phyloP scores from a whole-genome alignment of 2,888 invertebrate species.

The Thecocarcelia acutangulata region DNA sequence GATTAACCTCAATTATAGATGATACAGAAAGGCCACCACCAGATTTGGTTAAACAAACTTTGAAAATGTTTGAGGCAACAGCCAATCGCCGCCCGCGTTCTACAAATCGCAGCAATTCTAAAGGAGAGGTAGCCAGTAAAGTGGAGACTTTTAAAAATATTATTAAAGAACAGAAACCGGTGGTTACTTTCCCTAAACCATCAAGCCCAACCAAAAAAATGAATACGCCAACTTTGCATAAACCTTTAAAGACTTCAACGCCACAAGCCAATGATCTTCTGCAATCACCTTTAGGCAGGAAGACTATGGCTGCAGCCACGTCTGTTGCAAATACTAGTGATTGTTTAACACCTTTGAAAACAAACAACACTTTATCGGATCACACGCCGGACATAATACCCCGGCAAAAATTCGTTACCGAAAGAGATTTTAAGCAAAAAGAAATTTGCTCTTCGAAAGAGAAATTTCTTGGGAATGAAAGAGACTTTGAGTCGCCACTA shows the following conservation, averaged over 20 bases:
- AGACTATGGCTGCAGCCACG: conserved; percentile 61
- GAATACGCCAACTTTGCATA: conserved; percentile 44
- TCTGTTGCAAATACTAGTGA: conserved; percentile 20
- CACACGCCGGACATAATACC: conserved; percentile 65
- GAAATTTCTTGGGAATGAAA: conserved; percentile 54
- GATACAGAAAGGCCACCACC: conserved; percentile 92
- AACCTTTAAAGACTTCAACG: conserved; percentile 63
- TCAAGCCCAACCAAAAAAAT: conserved; percentile 75
- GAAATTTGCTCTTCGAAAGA: conserved; percentile 54
- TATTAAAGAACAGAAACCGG: conserved; percentile 84
- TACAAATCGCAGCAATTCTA: conserved; percentile 79
- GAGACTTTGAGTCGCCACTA: conserved; percentile 33
- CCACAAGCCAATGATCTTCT: conserved; percentile 68
- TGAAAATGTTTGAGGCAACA: conserved; percentile 90
- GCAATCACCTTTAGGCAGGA: conserved; percentile 71
- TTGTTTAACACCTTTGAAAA: conserved; percentile 38
- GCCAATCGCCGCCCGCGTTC: conserved; percentile 83
- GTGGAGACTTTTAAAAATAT: conserved; percentile 85
- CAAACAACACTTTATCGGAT: conserved; percentile 51
- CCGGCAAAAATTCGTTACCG: conserved; percentile 58
- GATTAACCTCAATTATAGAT: conserved; percentile 85
- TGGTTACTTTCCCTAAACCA: conserved; percentile 82
- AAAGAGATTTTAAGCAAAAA: conserved; percentile 60
- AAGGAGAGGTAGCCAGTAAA: conserved; percentile 84
- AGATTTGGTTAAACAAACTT: conserved; percentile 92